phyloP scores from a whole-genome alignment of 2,113 vertebrate species.

The Chionodraco myersi region DNA sequence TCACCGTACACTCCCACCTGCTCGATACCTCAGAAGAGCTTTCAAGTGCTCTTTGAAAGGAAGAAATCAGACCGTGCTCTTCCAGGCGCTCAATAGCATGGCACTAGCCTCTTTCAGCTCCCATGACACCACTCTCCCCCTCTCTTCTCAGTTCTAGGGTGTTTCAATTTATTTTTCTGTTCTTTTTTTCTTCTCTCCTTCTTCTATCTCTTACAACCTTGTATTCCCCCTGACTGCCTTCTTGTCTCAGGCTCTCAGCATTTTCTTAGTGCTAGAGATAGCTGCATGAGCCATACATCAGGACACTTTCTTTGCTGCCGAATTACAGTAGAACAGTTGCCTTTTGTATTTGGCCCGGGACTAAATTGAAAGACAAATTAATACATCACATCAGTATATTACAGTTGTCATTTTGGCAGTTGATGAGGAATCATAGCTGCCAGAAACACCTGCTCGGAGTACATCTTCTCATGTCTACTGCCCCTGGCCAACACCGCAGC shows the following conservation, averaged over 20 bases:
- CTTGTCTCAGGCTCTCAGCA: conserved; percentile 60
- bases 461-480: conserved; percentile 61
- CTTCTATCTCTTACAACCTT: conserved; percentile 71
- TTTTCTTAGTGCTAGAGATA: conserved; percentile 33
- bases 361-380: conserved; percentile 74
- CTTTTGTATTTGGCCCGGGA: conserved; percentile 68
- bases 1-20: conserved; percentile 82
- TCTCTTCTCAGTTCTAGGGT: conserved; percentile 72
- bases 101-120: conserved; percentile 82
- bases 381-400: conserved; percentile 80
- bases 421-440: conserved; percentile 66
- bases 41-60: conserved; percentile 90
- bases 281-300: conserved; percentile 38
- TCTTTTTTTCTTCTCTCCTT: conserved; percentile 74
- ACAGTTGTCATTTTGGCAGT: conserved; percentile 63
- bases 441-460: conserved; percentile 69
- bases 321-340: conserved; percentile 14
- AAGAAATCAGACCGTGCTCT: conserved; percentile 89
- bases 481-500: conserved; percentile 65
- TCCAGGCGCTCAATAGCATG: conserved; percentile 83
- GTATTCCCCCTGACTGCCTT: conserved; percentile 80
- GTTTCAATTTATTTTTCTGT: conserved; percentile 82
- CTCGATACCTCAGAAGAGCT: conserved; percentile 89
- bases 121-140: conserved; percentile 80
- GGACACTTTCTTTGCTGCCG: background rate